These are phyloP conservation scores for Gallinago solitaria DNA, from an alignment of 2,797 vertebrate species.

Conservation along the genomic window DNA sequence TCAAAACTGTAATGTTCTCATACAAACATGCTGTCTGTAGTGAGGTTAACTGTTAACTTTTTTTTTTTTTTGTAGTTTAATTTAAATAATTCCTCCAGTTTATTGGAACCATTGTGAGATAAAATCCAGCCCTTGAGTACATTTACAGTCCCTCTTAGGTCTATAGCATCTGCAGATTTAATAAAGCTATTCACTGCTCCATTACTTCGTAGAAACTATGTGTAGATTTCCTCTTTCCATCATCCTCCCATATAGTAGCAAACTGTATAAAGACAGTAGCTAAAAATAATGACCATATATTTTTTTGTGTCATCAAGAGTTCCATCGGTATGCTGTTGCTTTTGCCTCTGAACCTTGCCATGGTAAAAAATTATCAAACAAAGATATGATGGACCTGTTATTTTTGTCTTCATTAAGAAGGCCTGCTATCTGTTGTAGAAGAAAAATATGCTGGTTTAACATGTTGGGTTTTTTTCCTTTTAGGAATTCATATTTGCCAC, in stretches of 20 bases:
- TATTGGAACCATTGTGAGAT: neutral
- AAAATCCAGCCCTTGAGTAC: neutral
- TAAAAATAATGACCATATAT: neutral
- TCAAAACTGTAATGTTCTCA: neutral
- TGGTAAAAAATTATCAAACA: neutral
- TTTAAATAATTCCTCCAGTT: neutral
- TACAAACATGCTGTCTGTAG: neutral
- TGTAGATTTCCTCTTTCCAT: neutral
- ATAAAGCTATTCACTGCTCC: neutral
- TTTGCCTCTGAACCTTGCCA: neutral
- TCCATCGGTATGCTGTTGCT: neutral
- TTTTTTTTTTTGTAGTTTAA: neutral
- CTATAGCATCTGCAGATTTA: neutral
- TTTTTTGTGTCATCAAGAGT: neutral
- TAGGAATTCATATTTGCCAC: neutral
- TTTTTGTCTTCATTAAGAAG: neutral
- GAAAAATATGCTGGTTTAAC: neutral
- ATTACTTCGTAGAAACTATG: neutral
- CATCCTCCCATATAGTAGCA: neutral
- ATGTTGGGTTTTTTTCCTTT: neutral
- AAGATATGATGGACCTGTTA: neutral
- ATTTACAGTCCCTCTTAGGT: neutral
- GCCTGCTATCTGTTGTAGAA: neutral
- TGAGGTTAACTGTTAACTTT: rapidly evolving
- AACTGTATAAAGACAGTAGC: neutral